phyloP scores from a whole-genome alignment of 1,140 invertebrate species.

The Heliconius melpomene region DNA sequence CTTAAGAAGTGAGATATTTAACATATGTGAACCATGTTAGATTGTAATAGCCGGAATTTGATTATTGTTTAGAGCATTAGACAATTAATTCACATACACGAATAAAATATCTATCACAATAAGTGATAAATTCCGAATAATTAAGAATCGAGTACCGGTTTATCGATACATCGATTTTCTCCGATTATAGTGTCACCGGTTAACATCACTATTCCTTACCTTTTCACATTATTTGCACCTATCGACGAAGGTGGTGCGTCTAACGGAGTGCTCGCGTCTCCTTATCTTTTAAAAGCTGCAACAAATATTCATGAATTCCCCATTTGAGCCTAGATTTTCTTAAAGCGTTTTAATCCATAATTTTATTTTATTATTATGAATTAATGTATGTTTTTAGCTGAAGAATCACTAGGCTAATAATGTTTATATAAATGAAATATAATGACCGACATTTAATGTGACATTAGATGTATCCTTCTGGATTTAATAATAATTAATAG shows the following conservation, averaged over 20 bases:
- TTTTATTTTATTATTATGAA: neutral
- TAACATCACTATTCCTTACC: slow-evolving; percentile 60
- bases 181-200: too few relatives aligned
- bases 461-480: neutral
- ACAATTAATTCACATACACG: too few relatives aligned
- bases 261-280: slow-evolving; percentile 64
- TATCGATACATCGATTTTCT: too few relatives aligned
- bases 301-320: slow-evolving; percentile 81
- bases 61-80: too few relatives aligned
- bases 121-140: too few relatives aligned
- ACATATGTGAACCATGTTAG: too few relatives aligned
- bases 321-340: slow-evolving; percentile 66
- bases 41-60: too few relatives aligned
- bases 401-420: slow-evolving; percentile 57
- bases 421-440: neutral
- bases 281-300: slow-evolving; percentile 77
- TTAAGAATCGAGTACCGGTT: too few relatives aligned
- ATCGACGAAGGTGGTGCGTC: slow-evolving; percentile 57
- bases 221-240: slow-evolving; percentile 55
- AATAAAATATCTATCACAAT: too few relatives aligned
- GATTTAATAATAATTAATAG: too few relatives aligned
- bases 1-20: too few relatives aligned
- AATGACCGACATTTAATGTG: neutral
- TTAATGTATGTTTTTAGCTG: slow-evolving; percentile 33
- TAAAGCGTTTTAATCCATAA: slow-evolving; percentile 44